Evolutionary conservation across 2,888 invertebrate species (phyloP), one percentile per base, ranked within the genome.

Genomic region (Hirtodrosophila alboralis): DNA sequence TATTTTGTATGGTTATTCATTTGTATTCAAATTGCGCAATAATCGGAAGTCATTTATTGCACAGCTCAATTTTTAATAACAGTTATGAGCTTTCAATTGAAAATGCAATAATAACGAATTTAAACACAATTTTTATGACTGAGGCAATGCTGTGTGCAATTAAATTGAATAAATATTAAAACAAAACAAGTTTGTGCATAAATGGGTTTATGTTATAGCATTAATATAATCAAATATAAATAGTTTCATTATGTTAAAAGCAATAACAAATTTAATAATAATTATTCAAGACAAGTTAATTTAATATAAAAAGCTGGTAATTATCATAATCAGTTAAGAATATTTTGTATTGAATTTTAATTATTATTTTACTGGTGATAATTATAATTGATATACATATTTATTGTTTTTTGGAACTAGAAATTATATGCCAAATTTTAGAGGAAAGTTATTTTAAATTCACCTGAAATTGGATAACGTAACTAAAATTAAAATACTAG

Each of bases 71-170:
- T 36, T 6, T 18, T 8, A 21, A 49, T n/a, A n/a, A 13, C 23
- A 9, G 49, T 48, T 62, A 23, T 33, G 33, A 14, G 12, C 13
- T 30, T 30, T 5, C 8, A 23, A 9, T 16, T 43, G 10, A 9
- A 13, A 18, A 26, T 37, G 57, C 13, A 18, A 30, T n/a, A n/a
- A 41, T 48, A 31, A 26, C 12, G 6, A 34, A 18, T 16, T 4
- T 7, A 12, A 14, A 10, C 9, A 33, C n/a, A 2, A 34, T 4
- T 23, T 23, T 9, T 9, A 14, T 14, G 1, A 8, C 34, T 36
- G 36, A 12, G 8, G 33, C 18, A n/a, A 8, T n/a, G 9, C 27
- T 34, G 9, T 9, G 28, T 12, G n/a, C 28, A 48, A 5, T 37
- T 8, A n/a, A 30, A 23, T 30, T 14, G 1, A 33, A 9, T 12